These are phyloP conservation scores for Raillietiella orientalis DNA, from an alignment of 2,888 invertebrate species.

Conservation along the genomic window DNA sequence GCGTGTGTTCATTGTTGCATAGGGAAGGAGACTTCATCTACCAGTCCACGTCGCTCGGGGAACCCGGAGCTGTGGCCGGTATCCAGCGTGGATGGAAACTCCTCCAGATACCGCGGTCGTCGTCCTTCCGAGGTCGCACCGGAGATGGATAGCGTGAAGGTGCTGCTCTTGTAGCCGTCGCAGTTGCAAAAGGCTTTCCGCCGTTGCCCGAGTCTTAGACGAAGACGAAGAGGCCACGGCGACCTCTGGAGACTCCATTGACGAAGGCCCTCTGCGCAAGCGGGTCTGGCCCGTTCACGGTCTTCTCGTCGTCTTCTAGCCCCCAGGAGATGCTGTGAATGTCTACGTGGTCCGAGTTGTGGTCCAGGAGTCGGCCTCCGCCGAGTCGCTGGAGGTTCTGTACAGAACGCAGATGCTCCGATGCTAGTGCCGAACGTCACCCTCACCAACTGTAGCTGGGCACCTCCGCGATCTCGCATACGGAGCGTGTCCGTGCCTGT, in stretches of 20 bases:
- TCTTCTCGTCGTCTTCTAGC: constrained; percentile 85
- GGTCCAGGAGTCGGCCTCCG: constrained; percentile 74
- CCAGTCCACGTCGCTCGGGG: constrained; percentile 75
- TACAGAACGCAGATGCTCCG: constrained; percentile 92
- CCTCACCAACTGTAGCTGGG: constrained; percentile 85
- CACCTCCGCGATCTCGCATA: constrained; percentile 89
- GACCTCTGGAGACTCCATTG: constrained; percentile 65
- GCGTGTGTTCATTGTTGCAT: constrained; percentile 62
- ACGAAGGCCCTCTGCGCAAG: constrained; percentile 68
- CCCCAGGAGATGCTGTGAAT: constrained; percentile 95
- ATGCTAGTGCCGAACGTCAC: constrained; percentile 90
- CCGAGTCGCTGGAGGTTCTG: constrained; percentile 82
- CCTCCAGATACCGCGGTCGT: constrained; percentile 97
- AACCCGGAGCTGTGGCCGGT: constrained; percentile 93
- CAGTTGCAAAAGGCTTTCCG: constrained; percentile 85
- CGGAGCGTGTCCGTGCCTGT: constrained; percentile 94
- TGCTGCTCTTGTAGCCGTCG: constrained; percentile 97
- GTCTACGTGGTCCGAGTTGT: constrained; percentile 80
- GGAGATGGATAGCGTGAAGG: constrained; percentile 90
- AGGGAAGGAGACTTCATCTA: constrained; percentile 58
- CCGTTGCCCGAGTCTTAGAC: constrained; percentile 95
- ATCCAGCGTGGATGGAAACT: constrained; percentile 88
- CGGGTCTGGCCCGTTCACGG: constrained; percentile 83
- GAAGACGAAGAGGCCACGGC: constrained; percentile 73
- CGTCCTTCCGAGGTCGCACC: constrained; percentile 85